These are phyloP conservation scores for Linnaemya tessellans DNA, from an alignment of 2,888 invertebrate genomes.

Conservation along the genomic window DNA sequence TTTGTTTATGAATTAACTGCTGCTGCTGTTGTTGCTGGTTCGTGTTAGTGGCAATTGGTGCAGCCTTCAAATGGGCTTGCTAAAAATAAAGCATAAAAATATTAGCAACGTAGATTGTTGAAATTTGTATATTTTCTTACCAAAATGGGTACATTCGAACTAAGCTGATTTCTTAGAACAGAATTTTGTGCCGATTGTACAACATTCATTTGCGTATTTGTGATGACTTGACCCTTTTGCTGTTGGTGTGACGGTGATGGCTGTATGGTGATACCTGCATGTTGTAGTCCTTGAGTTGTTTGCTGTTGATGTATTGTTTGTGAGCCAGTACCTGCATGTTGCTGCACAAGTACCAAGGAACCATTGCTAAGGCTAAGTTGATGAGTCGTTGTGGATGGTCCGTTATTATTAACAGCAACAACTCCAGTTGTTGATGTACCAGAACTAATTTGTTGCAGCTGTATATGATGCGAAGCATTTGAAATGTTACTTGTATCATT, in stretches of 20 bases:
- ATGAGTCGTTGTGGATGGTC: constrained; percentile 76
- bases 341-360: constrained; percentile 81
- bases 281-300: constrained; percentile 76
- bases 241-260: constrained; percentile 80
- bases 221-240: constrained; percentile 77
- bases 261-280: constrained; percentile 81
- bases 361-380: constrained; percentile 82
- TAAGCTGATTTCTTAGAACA: constrained; percentile 81
- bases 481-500: constrained; percentile 65
- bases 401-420: constrained; percentile 70
- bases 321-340: constrained; percentile 74
- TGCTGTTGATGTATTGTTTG: constrained; percentile 75
- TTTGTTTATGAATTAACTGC: constrained; percentile 74
- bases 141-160: constrained; percentile 87
- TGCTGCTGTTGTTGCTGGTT: constrained; percentile 77
- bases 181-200: constrained; percentile 82
- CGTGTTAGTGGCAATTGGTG: constrained; percentile 78
- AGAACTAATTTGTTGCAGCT: constrained; percentile 75
- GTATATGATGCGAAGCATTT: constrained; percentile 74
- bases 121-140: constrained; percentile 83
- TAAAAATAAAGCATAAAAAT: constrained; percentile 75
- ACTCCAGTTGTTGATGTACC: constrained; percentile 53
- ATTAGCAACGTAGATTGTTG: constrained; percentile 7
- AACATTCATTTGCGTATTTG: constrained; percentile 76
- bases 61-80: constrained; percentile 88